Conservation (phyloP, 2,797 vertebrate species). For the Tympanoctomys barrerae region DNA sequence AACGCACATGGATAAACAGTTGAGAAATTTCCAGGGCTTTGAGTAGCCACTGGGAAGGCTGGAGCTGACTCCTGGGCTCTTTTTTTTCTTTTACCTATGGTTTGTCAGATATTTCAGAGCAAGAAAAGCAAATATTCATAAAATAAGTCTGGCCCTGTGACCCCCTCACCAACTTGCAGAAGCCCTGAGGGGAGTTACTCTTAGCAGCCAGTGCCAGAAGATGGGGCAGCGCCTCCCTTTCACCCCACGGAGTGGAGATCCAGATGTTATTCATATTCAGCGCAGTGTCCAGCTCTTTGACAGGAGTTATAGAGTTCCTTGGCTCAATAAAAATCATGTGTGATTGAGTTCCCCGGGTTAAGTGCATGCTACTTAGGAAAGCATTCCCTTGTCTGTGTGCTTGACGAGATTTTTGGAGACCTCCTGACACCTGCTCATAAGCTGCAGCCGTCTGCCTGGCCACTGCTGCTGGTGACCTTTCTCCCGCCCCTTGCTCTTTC, state of each 20-base stretch:
- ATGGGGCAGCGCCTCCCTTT: slow-evolving; percentile 58
- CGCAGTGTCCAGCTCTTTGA: slow-evolving; percentile 72
- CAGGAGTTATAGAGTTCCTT: slow-evolving; percentile 76
- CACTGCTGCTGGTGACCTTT: neutral
- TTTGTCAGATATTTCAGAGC: neutral
- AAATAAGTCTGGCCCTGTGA: slow-evolving; percentile 67
- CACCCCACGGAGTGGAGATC: slow-evolving; percentile 51
- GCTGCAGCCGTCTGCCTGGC: neutral
- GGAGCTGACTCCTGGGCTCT: neutral
- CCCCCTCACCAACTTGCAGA: slow-evolving; percentile 34
- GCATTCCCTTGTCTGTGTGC: slow-evolving; percentile 72
- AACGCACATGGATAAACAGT: rapidly evolving
- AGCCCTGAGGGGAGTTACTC: neutral
- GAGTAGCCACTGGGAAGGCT: neutral
- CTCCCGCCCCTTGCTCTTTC: neutral
- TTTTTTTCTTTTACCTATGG: neutral
- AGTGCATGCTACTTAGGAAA: slow-evolving; percentile 79
- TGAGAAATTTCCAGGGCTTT: neutral
- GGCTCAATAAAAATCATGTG: slow-evolving; percentile 78
- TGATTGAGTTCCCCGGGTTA: slow-evolving; percentile 79
- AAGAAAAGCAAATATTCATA: neutral
- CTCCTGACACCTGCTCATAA: slow-evolving; percentile 65
- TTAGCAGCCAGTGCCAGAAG: slow-evolving; percentile 14
- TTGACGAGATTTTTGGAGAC: slow-evolving; percentile 76
- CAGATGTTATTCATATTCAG: slow-evolving; percentile 78